Conservation (phyloP, 2,797 vertebrate genomes). For the Amazonetta brasiliensis region DNA sequence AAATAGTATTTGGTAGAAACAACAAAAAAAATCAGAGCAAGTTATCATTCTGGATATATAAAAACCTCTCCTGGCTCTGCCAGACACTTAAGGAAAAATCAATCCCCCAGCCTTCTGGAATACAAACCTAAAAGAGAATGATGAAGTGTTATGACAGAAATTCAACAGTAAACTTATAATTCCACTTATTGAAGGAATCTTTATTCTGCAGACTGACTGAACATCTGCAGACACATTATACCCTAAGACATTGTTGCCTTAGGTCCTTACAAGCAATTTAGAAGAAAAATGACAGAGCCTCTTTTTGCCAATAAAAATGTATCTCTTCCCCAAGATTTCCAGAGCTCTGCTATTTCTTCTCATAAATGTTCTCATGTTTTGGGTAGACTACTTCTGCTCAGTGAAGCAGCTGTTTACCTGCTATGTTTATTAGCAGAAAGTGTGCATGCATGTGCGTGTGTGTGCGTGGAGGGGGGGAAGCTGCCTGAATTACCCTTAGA, state of each 20-base stretch:
- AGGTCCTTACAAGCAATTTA: background rate
- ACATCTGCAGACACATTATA: background rate
- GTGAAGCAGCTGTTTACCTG: background rate
- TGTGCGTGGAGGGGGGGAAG: too few relatives aligned
- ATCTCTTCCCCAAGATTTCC: background rate
- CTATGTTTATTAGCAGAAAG: background rate
- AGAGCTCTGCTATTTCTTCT: background rate
- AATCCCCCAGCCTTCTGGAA: background rate
- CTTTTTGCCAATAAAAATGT: background rate
- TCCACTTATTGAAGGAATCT: background rate
- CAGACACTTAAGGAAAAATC: background rate
- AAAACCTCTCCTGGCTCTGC: background rate
- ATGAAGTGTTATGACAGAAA: conserved; percentile 16
- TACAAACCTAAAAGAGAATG: background rate
- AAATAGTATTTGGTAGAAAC: background rate
- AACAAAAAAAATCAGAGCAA: background rate
- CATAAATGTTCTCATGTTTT: background rate
- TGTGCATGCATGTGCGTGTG: too few relatives aligned
- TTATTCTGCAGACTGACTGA: background rate
- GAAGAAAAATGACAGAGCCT: background rate
- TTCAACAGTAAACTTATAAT: background rate
- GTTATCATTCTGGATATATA: background rate
- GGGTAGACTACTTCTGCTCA: background rate
- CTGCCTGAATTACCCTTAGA: background rate
- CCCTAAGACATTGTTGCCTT: background rate